Evolutionary conservation across 1,140 invertebrate species (phyloP).

Genomic region (Apis dorsata): DNA sequence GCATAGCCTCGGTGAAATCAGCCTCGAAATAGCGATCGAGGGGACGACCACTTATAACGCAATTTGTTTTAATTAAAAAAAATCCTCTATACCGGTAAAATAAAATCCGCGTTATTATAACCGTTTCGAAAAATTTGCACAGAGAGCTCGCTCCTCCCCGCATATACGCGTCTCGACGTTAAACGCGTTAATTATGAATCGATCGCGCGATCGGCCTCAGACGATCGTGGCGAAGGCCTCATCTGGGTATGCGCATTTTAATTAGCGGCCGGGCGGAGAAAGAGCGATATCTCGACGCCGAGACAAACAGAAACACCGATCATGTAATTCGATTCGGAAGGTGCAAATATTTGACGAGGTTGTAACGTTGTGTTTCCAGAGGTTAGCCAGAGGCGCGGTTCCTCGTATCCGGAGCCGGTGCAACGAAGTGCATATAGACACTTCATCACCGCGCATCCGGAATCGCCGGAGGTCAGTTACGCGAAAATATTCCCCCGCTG

Average conservation of each 20-base stretch:
- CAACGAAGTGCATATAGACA: constrained; percentile 41
- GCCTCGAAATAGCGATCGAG: constrained; percentile 39
- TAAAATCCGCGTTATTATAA: not conserved
- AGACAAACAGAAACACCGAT: constrained; percentile 52
- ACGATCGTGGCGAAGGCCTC: constrained; percentile 4
- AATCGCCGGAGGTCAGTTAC: constrained; percentile 59
- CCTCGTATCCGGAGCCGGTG: constrained; percentile 46
- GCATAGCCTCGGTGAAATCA: constrained; percentile 8
- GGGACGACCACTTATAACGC: constrained; percentile 31
- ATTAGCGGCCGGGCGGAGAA: constrained; percentile 31
- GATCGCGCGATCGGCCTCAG: not conserved
- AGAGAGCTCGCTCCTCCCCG: not conserved
- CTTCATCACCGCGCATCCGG: constrained; percentile 47
- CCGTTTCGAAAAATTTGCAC: not conserved
- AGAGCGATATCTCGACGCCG: constrained; percentile 19
- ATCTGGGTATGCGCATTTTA: constrained; percentile 53
- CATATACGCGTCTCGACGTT: not conserved
- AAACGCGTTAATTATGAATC: constrained; percentile 36
- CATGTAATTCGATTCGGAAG: constrained; percentile 59
- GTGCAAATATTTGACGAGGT: constrained; percentile 63
- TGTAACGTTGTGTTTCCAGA: constrained; percentile 56
- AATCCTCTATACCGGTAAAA: not conserved
- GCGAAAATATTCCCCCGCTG: constrained; percentile 49
- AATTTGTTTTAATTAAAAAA: constrained; percentile 59
- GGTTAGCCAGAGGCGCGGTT: constrained; percentile 41